These are phyloP conservation scores for Drosophila azteca DNA, from an alignment of 1,140 invertebrate genomes.

Conservation along the genomic window DNA sequence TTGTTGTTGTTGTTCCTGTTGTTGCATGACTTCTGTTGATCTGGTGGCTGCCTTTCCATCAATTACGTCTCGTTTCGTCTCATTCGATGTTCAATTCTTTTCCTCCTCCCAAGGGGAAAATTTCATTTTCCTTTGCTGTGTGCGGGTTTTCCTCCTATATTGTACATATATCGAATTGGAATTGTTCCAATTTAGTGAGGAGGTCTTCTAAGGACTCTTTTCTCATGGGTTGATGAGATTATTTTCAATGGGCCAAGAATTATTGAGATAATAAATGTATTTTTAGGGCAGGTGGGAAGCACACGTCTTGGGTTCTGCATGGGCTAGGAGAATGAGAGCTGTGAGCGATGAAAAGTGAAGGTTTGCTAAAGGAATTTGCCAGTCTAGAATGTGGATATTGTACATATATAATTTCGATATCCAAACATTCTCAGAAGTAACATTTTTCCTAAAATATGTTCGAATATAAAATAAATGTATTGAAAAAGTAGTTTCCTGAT, in stretches of 20 bases:
- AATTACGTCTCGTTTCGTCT: constrained; percentile 48
- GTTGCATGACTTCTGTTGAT: constrained; percentile 39
- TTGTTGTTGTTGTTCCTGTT: not conserved
- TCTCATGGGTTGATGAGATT: not conserved
- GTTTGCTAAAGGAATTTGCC: too few relatives aligned
- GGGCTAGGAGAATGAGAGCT: too few relatives aligned
- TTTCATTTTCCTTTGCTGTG: constrained; percentile 10
- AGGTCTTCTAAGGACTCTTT: not conserved
- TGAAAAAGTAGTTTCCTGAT: too few relatives aligned
- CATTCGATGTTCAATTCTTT: constrained; percentile 15
- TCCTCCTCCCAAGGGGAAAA: constrained; percentile 19
- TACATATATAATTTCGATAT: too few relatives aligned
- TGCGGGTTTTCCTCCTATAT: too few relatives aligned
- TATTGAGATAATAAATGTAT: constrained; percentile 1
- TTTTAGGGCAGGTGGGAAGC: not conserved
- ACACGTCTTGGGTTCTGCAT: too few relatives aligned
- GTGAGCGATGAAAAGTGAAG: too few relatives aligned
- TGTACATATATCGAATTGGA: constrained; percentile 6
- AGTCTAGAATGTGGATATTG: too few relatives aligned
- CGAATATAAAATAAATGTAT: too few relatives aligned
- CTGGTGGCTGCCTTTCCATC: constrained; percentile 46
- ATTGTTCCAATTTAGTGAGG: constrained; percentile 9
- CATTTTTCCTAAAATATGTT: too few relatives aligned
- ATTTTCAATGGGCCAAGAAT: not conserved
- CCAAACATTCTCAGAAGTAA: too few relatives aligned